Percentiles rank a stretch among this genome's conserved stretches.
Evolutionary conservation across 2,888 invertebrate species (phyloP).

Genomic region (Oxyscelio sp.): DNA sequence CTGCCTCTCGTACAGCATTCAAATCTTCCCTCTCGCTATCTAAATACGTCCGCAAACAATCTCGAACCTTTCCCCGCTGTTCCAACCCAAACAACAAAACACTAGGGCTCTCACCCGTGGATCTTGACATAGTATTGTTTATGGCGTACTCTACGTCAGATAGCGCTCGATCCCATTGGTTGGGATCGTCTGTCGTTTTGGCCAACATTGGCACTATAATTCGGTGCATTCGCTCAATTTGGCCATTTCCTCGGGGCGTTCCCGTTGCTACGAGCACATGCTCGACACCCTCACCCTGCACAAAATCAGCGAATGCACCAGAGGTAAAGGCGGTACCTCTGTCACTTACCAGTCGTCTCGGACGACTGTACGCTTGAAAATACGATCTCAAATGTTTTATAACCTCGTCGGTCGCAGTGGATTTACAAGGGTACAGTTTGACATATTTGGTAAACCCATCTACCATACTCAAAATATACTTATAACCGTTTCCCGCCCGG

Average conservation of each 20-base stretch:
- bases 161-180: background rate
- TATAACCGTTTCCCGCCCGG: slow-evolving; percentile 47
- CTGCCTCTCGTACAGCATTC: background rate
- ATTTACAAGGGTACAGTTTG: slow-evolving; percentile 21
- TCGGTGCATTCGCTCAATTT: slow-evolving; percentile 78
- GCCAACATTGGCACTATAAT: slow-evolving; percentile 76
- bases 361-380: slow-evolving; percentile 79
- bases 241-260: slow-evolving; percentile 81
- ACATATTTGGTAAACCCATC: slow-evolving; percentile 77
- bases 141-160: background rate
- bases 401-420: slow-evolving; percentile 70
- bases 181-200: background rate
- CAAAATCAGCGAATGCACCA: slow-evolving; percentile 80
- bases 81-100: no score
- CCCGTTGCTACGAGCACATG: slow-evolving; percentile 79
- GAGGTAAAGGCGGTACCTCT: slow-evolving; percentile 85
- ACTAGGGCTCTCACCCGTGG: background rate
- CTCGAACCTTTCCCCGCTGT: background rate
- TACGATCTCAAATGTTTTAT: slow-evolving; percentile 80
- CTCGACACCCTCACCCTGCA: slow-evolving; percentile 72
- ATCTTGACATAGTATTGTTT: background rate
- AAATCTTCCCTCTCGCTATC: background rate
- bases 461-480: slow-evolving; percentile 69
- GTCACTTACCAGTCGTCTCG: slow-evolving; percentile 83
- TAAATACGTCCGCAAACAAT: background rate